A percentile compares a stretch with the other conserved stretches of the same genome.
Evolutionary conservation across 2,113 vertebrate species (phyloP).

Genomic region (Charadrius vociferus): DNA sequence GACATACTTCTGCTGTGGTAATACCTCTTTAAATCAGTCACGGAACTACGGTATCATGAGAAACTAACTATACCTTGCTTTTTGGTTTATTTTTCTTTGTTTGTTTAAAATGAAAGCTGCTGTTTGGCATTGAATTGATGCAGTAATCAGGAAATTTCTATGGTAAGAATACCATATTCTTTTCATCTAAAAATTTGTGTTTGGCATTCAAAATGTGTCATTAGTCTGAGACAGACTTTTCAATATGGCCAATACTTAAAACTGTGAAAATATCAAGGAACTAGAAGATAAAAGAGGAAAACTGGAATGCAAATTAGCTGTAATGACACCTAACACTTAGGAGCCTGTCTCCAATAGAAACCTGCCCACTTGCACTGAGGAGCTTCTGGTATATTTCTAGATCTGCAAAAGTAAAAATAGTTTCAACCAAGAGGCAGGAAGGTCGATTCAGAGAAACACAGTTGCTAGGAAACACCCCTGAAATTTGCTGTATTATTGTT

Average conservation of each 20-base stretch:
- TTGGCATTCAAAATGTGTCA: background rate
- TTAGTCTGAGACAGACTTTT: background rate
- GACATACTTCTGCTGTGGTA: background rate
- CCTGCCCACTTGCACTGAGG: background rate
- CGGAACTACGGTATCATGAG: background rate
- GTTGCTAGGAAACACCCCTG: conserved; percentile 45
- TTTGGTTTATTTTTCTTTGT: background rate
- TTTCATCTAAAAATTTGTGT: background rate
- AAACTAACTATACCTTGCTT: background rate
- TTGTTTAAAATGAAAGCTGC: background rate
- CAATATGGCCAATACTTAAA: background rate
- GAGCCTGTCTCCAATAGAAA: background rate
- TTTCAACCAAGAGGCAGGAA: background rate
- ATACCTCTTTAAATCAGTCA: background rate
- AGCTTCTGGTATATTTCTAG: conserved; percentile 5
- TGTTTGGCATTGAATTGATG: background rate
- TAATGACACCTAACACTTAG: background rate
- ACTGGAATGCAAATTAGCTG: background rate
- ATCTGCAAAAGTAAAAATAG: conserved; percentile 11
- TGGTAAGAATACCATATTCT: background rate
- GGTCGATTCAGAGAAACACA: background rate
- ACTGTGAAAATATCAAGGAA: background rate
- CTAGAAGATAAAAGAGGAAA: background rate
- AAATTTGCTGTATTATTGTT: background rate
- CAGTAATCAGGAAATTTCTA: background rate